These are phyloP conservation scores for Notarius quadriscutis DNA, from an alignment of 2,113 vertebrate genomes.

Conservation along the genomic window DNA sequence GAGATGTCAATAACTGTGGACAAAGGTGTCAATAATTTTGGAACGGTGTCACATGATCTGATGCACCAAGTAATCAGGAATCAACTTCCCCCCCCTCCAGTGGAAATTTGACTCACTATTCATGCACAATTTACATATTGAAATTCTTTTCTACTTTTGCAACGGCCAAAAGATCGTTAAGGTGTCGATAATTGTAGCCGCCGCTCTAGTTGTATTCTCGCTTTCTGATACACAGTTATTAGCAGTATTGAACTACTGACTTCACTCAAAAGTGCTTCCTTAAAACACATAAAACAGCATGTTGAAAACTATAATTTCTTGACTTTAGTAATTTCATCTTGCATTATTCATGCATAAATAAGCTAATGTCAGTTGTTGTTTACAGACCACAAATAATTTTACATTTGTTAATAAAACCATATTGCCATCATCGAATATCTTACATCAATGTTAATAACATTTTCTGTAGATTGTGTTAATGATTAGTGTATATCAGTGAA, in stretches of 20 bases:
- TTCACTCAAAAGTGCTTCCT: background rate
- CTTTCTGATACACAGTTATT: background rate
- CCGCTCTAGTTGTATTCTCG: background rate
- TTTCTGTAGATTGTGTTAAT: background rate
- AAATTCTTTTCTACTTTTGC: no score
- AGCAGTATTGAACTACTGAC: background rate
- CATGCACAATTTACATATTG: no score
- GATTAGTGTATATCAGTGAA: background rate
- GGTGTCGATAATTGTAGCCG: no score
- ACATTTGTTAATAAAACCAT: background rate
- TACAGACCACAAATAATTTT: background rate
- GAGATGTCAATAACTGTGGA: no score
- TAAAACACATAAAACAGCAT: background rate
- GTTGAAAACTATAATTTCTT: background rate
- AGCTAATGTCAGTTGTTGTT: background rate
- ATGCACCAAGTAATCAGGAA: no score
- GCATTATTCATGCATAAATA: background rate
- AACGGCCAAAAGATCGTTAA: no score
- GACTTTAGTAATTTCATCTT: background rate
- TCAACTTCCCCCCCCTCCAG: no score
- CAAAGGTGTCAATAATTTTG: no score
- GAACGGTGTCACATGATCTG: no score
- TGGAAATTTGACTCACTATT: no score
- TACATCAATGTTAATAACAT: background rate
- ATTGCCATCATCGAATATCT: background rate